Conservation (phyloP, 2,113 vertebrate genomes). For the Asarcornis scutulata region DNA sequence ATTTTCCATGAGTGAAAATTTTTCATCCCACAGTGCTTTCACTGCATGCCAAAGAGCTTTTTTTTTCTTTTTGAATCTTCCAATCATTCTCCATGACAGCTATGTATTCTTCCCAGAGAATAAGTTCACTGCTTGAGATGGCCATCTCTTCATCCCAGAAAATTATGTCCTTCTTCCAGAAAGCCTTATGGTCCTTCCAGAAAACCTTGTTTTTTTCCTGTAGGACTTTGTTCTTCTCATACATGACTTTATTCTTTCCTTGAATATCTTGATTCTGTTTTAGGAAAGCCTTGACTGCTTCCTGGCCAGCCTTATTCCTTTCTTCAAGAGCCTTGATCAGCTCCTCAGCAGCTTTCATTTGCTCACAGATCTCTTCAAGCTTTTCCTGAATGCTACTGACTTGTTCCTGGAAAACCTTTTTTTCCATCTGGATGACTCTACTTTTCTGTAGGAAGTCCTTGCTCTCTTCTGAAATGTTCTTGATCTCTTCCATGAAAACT, state of each 20-base stretch:
- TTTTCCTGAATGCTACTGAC: neutral
- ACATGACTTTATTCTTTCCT: neutral
- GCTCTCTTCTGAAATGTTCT: neutral
- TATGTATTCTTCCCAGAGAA: neutral
- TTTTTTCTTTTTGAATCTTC: constrained; percentile 7
- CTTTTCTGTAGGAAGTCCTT: neutral
- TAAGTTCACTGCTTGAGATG: neutral
- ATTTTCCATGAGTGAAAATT: neutral
- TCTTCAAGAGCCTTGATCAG: neutral
- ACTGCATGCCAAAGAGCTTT: neutral
- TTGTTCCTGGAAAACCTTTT: neutral
- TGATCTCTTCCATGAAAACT: neutral
- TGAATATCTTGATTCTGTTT: neutral
- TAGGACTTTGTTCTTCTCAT: neutral
- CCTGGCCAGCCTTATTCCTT: neutral
- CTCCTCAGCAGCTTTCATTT: neutral
- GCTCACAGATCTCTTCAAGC: neutral
- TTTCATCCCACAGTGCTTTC: neutral
- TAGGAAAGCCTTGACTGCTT: neutral
- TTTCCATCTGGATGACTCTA: neutral
- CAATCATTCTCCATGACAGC: neutral
- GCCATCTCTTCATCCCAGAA: constrained; percentile 19
- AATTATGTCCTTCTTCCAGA: constrained; percentile 12
- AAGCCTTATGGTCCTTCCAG: neutral
- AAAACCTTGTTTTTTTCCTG: neutral